Base-by-base conservation (phyloP, 2,797 vertebrate genomes). In the Lutjanus argentimaculatus region DNA sequence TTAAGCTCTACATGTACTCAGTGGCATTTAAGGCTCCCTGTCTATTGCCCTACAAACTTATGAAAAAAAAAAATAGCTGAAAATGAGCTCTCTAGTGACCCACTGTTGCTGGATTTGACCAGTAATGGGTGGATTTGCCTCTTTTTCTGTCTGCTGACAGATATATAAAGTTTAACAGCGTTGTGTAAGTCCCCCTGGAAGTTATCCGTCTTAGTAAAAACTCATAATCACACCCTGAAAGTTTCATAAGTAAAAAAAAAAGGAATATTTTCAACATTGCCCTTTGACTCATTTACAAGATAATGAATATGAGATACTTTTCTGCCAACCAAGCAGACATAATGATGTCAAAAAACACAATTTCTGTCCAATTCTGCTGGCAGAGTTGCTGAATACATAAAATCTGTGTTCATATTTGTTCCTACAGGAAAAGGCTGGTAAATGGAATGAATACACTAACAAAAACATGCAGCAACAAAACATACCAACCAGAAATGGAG, bases 21-120 rank as follows among this genome's bases (percentile, higher is more conserved):
- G 48, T 52, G 14, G n/a, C 40, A 51, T 45, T 62, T 56, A 15
- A 12, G 19, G 14, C 58, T 51, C 42, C 5, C 8, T 15, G 15
- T 48, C 58, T 53, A 61, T 12, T 1, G 1, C 16, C 17, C 30
- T 61, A 52, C n/a, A 13, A 48, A 21, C 11, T 67, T 17, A 0
- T 15, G 9, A 10, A 63, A 66, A 25, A 67, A 56, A 65, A 25
- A 67, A 56, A 65, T 12, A 52, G 49, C 1, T 45, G 63, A 10
- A 53, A 76, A 79, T 81, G 46, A 74, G 19, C 36, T 79, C 57
- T 74, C 66, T 11, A 43, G 66, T 53, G 78, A 76, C n/a, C 46
- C 43, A 43, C 22, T 78, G 2, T 67, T 79, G 25, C 69, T 76
- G 67, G 19, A 57, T 43, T 55, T 42, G 10, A 14, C 48, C 40